Conservation (phyloP, 2,888 invertebrate species). For the Trichogramma evanescens region DNA sequence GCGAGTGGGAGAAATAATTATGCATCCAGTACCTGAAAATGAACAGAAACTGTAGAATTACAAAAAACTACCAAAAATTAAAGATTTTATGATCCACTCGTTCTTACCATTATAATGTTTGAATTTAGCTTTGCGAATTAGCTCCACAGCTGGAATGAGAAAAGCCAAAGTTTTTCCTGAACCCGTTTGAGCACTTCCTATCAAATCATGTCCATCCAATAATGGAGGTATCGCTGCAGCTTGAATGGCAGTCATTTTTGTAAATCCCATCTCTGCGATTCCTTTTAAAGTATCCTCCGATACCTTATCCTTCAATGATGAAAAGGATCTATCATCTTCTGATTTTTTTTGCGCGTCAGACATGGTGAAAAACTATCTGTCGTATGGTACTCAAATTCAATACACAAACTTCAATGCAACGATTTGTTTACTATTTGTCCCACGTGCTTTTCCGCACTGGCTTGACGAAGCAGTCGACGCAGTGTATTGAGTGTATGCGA, state of each 20-base stretch:
- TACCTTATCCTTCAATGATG: conserved; percentile 57
- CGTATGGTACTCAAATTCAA: too few species aligned
- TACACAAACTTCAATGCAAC: too few species aligned
- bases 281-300: conserved; percentile 79
- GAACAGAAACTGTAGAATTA: neutral
- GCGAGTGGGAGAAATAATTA: conserved; percentile 91
- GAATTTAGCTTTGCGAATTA: conserved; percentile 82
- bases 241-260: conserved; percentile 92
- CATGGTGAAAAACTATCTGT: too few species aligned
- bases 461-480: too few species aligned
- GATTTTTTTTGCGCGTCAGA: too few species aligned
- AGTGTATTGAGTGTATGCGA: too few species aligned
- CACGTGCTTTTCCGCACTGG: too few species aligned
- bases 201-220: conserved; percentile 85
- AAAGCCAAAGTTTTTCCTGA: conserved; percentile 96
- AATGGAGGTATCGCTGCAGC: conserved; percentile 81
- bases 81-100: conserved; percentile 1
- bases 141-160: conserved; percentile 88
- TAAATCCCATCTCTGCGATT: conserved; percentile 86
- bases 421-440: too few species aligned
- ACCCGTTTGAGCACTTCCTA: conserved; percentile 92
- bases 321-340: conserved; percentile 46
- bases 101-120: conserved; percentile 80
- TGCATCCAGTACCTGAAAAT: conserved; percentile 75
- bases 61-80: neutral